Base-by-base conservation (phyloP, 2,888 invertebrate species). In the Polietes domitor region DNA sequence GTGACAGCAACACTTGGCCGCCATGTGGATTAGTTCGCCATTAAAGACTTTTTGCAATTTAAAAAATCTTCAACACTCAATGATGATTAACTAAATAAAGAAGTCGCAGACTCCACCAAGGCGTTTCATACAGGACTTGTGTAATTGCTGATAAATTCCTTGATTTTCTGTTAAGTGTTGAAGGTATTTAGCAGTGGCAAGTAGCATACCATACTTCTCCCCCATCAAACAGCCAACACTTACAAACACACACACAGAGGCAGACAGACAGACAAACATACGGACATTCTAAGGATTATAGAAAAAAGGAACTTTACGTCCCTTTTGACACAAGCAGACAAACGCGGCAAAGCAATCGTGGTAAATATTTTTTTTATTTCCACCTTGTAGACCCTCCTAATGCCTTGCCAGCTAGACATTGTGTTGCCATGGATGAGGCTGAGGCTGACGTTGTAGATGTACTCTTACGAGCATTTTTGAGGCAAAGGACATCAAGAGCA, bases 401-500 rank as follows among this genome's bases (percentile, higher is more conserved):
- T 1, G 21, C 68, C 24, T 6, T 9, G n/a, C 17, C 32, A 17
- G 24, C 58, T 24, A 5, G 2, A 26, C 15, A 58, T 21, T 37
- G 65, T 19, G 2, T 68, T 15, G 65, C n/a, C 28, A 5, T 47
- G 10, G 47, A 4, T 43, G 15, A 7, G 2, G 47, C n/a, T 43
- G 15, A 7, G 2, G 43, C 21, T 43, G 43, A n/a, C n/a, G n/a
- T 15, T 43, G 26, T 26, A 15, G 68, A 24, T 19, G 68, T 21
- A 24, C 68, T 68, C 12, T 43, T 28, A 15, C 10, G 9, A 55
- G 50, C 17, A 26, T 28, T n/a, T 37, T 80, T 72, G 74, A 63
- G 80, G 58, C 68, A 72, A 61, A 84, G 68, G 71, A 80, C 74
- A 80, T 78, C 78, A 84, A 78, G 83, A 75, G 78, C 78, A 80